A percentile compares a stretch with the other conserved stretches of the same genome.
These are phyloP conservation scores for Drosophila rhopaloa DNA, from an alignment of 1,140 invertebrate species.

Conservation along the genomic window DNA sequence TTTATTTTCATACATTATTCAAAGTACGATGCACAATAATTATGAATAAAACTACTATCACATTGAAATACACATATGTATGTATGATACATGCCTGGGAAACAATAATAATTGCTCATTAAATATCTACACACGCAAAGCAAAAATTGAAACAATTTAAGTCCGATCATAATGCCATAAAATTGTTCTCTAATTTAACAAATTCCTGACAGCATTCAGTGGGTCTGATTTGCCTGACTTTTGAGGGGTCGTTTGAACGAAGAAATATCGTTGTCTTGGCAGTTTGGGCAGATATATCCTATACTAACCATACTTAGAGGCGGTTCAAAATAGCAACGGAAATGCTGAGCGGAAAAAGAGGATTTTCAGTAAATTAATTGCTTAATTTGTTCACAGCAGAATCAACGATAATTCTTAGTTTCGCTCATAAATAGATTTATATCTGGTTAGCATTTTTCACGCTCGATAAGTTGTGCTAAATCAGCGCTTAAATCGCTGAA, in stretches of 20 bases:
- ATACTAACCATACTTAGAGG: constrained; percentile 14
- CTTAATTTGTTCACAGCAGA: constrained; percentile 61
- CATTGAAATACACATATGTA: constrained; percentile 70
- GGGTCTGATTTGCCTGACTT: constrained; percentile 8
- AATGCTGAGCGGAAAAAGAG: background rate
- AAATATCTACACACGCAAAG: constrained; percentile 68
- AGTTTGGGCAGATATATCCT: constrained; percentile 38
- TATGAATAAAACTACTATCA: constrained; percentile 79
- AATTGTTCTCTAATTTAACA: constrained; percentile 42
- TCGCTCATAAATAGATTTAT: constrained; percentile 20
- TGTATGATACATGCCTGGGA: constrained; percentile 35
- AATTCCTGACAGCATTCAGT: constrained; percentile 11
- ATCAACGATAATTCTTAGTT: constrained; percentile 49
- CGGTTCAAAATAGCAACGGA: constrained; percentile 16
- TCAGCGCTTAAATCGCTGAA: constrained; percentile 49
- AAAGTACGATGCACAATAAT: constrained; percentile 61
- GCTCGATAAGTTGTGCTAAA: constrained; percentile 49
- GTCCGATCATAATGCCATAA: constrained; percentile 43
- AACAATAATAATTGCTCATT: constrained; percentile 36
- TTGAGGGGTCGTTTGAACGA: constrained; percentile 15
- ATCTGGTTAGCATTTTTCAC: constrained; percentile 43
- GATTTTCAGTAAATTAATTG: constrained; percentile 18
- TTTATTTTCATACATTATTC: constrained; percentile 28
- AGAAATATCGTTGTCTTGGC: constrained; percentile 31
- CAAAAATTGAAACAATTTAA: constrained; percentile 27